Evolutionary conservation across 2,113 vertebrate species (phyloP), one percentile per base, ranked within the genome.

Genomic region (Otocyon megalotis): DNA sequence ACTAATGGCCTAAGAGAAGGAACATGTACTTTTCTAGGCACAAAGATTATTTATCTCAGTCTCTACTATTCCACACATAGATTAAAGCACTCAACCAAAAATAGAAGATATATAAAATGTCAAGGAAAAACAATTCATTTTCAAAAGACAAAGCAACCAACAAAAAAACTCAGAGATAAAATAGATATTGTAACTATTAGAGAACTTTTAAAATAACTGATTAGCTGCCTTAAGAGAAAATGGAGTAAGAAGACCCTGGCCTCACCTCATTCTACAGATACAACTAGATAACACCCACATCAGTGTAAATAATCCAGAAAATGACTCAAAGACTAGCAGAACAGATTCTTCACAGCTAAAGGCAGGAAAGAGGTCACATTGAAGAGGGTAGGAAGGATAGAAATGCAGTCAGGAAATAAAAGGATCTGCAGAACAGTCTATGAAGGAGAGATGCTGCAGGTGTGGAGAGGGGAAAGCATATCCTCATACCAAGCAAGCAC

Each of bases 131-230:
- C 5, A n/a, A 71, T n/a, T 82, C 22, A 69, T 28, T 82, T 37
- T 83, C 69, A 65, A 90, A 95, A 79, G 32, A 88, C 37, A 88
- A 91, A 79, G 50, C 19, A 91, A 15, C 16, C 24, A 86, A 93
- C 8, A 80, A 65, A 76, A 43, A 35, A 80, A 48, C 5, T 92
- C 30, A 77, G 28, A 86, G 50, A 48, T 69, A 60, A 93, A 35
- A 37, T 16, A 89, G 28, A 74, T 28, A 20, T 60, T 92, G 22
- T 28, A 94, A 67, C 48, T 67, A 58, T 48, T 14, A 76, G 50
- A 85, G 28, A 30, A 15, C 82, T 14, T 17, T 90, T 63, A 56
- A 90, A 90, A 76, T n/a, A 87, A 82, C n/a, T 74, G 32, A 35
- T 63, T 77, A 85, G 74, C 26, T 50, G 26, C 16, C 26, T 50